Base-by-base conservation (phyloP, 2,113 vertebrate species). In the Dicerorhinus sumatrensis region DNA sequence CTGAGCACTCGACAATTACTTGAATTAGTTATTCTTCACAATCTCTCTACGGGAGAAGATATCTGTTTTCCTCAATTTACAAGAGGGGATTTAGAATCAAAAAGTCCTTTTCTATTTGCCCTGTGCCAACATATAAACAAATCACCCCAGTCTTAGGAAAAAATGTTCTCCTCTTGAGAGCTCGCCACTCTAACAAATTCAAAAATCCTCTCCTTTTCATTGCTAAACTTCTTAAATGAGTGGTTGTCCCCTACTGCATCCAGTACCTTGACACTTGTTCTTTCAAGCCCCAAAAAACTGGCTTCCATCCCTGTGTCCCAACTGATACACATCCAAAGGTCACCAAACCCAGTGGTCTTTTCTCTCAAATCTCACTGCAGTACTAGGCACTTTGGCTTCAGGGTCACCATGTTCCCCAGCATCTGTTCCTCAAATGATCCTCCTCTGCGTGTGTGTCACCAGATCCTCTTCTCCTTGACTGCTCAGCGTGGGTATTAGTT, bases 401-500 rank as follows among this genome's bases (percentile, higher is more conserved):
- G 33, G 39, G 54, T 36, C 20, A 54, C 69, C 46, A 39, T 27
- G 17, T 62, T 46, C 75, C 23, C 56, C 31, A 51, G 29, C 1
- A 54, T 6, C 33, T 69, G 51, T 11, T 80, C 58, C 21, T 39
- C 58, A 65, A 51, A 42, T 56, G 42, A 11, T 36, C 42, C 12
- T 56, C 18, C 23, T 54, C 81, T 6, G 3, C 29, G 10, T 58
- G 54, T 33, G 5, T 13, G 33, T 20, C 58, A 42, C 4, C 6
- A 75, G 36, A 67, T 27, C 10, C 20, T 58, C 69, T 8, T 48
- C 17, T 31, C 69, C n/a, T 27, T 25, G 27, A 62, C 6, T 10
- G 5, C 27, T 63, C 10, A 31, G 3, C 2, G 20, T 23, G 42
- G 20, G n/a, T 36, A 4, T 11, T 36, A 0, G 27, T 60, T 4